Percentiles rank a stretch among this genome's conserved stretches.
These are phyloP conservation scores for Chydorus sphaericus DNA, from an alignment of 2,888 invertebrate species.

Conservation along the genomic window DNA sequence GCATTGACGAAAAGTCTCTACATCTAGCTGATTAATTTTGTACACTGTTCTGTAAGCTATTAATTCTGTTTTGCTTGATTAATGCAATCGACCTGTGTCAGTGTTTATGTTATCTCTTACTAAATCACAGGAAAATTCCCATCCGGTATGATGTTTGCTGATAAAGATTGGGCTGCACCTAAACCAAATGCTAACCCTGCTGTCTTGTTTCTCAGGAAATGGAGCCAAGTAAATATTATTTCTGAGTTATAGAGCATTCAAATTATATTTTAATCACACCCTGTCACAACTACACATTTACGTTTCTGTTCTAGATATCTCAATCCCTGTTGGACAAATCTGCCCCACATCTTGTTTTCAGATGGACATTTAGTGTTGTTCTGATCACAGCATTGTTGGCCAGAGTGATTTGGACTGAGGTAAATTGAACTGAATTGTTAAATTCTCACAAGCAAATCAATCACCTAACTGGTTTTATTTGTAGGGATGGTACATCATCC, in stretches of 20 bases:
- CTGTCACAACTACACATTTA: background rate
- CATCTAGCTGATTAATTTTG: too few species aligned
- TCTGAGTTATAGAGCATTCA: too few species aligned
- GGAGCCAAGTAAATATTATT: background rate
- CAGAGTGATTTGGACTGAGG: constrained; percentile 68
- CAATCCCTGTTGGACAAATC: constrained; percentile 73
- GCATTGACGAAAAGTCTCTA: too few species aligned
- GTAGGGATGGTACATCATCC: constrained; percentile 99
- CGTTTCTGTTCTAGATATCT: constrained; percentile 26
- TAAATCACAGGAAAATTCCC: too few species aligned
- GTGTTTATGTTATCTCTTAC: too few species aligned
- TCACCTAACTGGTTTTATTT: constrained; percentile 27
- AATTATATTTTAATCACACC: background rate
- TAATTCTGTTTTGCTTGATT: too few species aligned
- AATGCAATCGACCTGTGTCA: too few species aligned
- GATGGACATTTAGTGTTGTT: constrained; percentile 61
- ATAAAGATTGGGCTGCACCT: background rate
- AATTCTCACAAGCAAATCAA: background rate
- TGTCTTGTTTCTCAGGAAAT: background rate
- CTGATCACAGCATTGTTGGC: constrained; percentile 58
- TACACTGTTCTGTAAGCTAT: too few species aligned
- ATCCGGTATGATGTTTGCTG: background rate
- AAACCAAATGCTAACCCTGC: background rate
- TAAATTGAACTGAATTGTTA: constrained; percentile 37
- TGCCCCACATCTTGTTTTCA: constrained; percentile 62